These are phyloP conservation scores for Tiphia femorata DNA, from an alignment of 2,888 invertebrate species.

Conservation along the genomic window DNA sequence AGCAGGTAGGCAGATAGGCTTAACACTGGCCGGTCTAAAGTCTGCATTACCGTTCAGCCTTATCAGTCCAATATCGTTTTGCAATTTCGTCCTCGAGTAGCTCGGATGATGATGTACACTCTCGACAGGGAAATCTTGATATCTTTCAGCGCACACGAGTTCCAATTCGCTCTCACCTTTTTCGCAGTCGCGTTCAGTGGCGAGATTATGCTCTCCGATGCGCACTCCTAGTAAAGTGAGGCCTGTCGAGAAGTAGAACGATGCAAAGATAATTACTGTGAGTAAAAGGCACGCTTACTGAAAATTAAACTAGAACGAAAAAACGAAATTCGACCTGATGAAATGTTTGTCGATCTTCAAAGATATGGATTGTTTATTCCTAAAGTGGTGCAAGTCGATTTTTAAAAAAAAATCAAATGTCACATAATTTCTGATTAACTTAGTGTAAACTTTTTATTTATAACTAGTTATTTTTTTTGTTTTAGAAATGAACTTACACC, in stretches of 20 bases:
- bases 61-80: slow-evolving; percentile 76
- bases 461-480: too few relatives aligned
- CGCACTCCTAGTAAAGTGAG: slow-evolving; percentile 70
- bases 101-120: slow-evolving; percentile 71
- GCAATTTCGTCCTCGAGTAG: slow-evolving; percentile 69
- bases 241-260: slow-evolving; percentile 33
- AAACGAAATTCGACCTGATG: too few relatives aligned
- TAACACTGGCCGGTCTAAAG: slow-evolving; percentile 68
- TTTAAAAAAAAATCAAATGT: too few relatives aligned
- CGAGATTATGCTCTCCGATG: slow-evolving; percentile 75
- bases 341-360: too few relatives aligned
- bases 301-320: too few relatives aligned
- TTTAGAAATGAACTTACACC: too few relatives aligned
- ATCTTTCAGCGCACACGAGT: slow-evolving; percentile 66
- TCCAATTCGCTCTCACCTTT: slow-evolving; percentile 69
- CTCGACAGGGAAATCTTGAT: slow-evolving; percentile 72
- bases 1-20: slow-evolving; percentile 72
- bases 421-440: too few relatives aligned
- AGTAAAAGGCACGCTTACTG: neutral
- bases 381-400: too few relatives aligned
- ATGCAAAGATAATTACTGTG: neutral
- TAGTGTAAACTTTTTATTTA: too few relatives aligned
- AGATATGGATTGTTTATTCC: too few relatives aligned
- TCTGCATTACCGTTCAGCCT: slow-evolving; percentile 70
- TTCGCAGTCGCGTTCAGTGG: slow-evolving; percentile 69